Evolutionary conservation across 1,140 invertebrate species (phyloP), one percentile per base, ranked within the genome.

Genomic region (Drosophila sproati): DNA sequence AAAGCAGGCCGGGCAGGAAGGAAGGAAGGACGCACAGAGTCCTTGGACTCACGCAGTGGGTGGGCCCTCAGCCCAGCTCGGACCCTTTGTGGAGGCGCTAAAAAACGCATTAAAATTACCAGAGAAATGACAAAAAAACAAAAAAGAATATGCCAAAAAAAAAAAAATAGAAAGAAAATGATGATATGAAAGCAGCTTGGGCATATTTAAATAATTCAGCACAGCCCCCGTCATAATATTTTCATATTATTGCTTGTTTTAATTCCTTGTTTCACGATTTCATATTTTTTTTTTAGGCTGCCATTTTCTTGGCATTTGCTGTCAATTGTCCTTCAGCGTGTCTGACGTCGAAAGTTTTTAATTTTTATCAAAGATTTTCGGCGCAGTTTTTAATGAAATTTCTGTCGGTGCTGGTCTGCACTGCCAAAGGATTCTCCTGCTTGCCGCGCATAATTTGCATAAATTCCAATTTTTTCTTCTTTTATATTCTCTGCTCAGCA

Each of bases 161-260:
- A 72, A 45, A 64, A 63, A 70, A 69, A 51, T 41, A 41, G 43
- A 76, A 79, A 80, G 63, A 78, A 78, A 76, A 82, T 87, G 68
- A 66, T 78, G 71, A 87, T 82, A 87, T 79, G 64, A 87, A 87
- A 86, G 82, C 82, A 73, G 82, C 82, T 86, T 82, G 77, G 61
- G 73, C 73, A 80, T 78, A 85, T 88, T 89, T 89, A 83, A 83
- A 88, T 88, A 83, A 83, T 83, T 75, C 73, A 70, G 57, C 71
- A 61, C 62, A 55, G n/a, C 32, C 55, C 39, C 66, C 77, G 83
- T 89, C 85, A 89, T 89, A 89, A 89, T 88, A 89, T 89, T 89
- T 89, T 89, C 54, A 73, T 77, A 85, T 89, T 78, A 89, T 89
- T 89, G 85, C 85, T 89, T 89, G 85, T 89, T 89, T 89, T 89